Base-by-base conservation (phyloP, 37 sponge, comb jelly and placozoan species). In the Spongilla lacustris region DNA sequence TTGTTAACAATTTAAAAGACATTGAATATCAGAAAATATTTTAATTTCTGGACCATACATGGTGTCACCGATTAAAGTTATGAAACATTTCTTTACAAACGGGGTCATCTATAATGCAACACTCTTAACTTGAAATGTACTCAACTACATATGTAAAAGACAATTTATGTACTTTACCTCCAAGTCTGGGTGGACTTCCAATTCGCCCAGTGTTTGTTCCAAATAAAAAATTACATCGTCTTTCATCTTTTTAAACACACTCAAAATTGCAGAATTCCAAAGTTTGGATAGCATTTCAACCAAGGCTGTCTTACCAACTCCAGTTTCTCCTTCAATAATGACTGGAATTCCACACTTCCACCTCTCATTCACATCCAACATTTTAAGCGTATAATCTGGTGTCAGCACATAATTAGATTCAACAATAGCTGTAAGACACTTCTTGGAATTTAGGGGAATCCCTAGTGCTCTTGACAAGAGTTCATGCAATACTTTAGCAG, bases 241-340 rank as follows among this genome's bases (percentile, higher is more conserved):
- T 33, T 69, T 49, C 0, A 35, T 11, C 22, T 37, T 28, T 19
- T 36, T 58, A 81, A 73, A 81, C 31, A 73, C 81, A 2, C 1
- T 17, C 27, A 77, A 28, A 77, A 77, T 82, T 36, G 79, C 32
- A 31, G 22, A 66, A 69, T 90, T 94, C 97, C 94, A 97, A 25
- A 97, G 83, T 23, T 81, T 84, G 23, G 92, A 88, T 75, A 97
- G 72, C 91, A 97, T 92, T 68, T 97, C 91, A 23, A 97, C 70
- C 69, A 97, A 85, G n/a, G 90, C 90, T 25, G 97, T 97, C 87
- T 97, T 97, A 12, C 97, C 97, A 49, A 97, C 97, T 21, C 97
- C 97, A 78, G 97, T 97, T 81, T 97, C 97, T 75, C 97, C 97
- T 71, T 94, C 95, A 28, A 97, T 94, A 75, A 97, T 91, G 30